phyloP scores from a whole-genome alignment of 2,113 vertebrate genomes.

The Stigmatopora nigra region DNA sequence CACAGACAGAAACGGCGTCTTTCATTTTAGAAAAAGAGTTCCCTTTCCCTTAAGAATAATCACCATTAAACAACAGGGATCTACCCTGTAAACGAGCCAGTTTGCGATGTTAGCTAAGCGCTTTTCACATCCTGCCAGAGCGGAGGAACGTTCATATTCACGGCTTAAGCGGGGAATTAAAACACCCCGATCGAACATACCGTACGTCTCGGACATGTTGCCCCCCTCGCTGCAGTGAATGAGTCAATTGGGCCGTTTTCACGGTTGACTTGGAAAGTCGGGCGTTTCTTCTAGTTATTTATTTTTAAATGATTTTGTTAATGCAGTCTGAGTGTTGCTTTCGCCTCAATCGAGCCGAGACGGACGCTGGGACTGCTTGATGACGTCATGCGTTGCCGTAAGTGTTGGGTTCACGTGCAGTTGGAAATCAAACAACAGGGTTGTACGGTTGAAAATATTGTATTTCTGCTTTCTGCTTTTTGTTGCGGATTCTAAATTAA shows the following conservation, averaged over 20 bases:
- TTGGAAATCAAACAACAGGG: not conserved
- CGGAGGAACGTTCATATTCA: conserved; percentile 6
- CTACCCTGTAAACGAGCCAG: conserved; percentile 14
- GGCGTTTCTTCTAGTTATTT: not conserved
- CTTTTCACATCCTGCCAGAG: conserved; percentile 12
- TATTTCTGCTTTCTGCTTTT: too few species aligned
- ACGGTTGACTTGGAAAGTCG: conserved; percentile 21
- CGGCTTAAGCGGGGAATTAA: conserved; percentile 8
- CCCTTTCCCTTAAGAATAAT: not conserved
- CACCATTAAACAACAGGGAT: not conserved
- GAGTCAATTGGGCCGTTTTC: conserved; percentile 25
- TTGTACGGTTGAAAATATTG: not conserved
- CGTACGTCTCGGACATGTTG: conserved; percentile 79
- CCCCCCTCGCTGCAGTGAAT: conserved; percentile 39
- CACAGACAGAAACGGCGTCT: not conserved
- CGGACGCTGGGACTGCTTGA: conserved; percentile 30
- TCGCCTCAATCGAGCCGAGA: conserved; percentile 15
- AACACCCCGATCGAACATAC: conserved; percentile 45
- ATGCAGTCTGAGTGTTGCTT: conserved; percentile 39
- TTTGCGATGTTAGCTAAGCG: conserved; percentile 21
- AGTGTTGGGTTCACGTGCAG: conserved; percentile 7
- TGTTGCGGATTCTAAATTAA: too few species aligned
- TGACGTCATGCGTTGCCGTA: conserved; percentile 32
- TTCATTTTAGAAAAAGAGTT: not conserved
- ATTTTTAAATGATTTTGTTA: not conserved